Conservation (phyloP, 2,113 vertebrate genomes). For the Lutjanus erythropterus region DNA sequence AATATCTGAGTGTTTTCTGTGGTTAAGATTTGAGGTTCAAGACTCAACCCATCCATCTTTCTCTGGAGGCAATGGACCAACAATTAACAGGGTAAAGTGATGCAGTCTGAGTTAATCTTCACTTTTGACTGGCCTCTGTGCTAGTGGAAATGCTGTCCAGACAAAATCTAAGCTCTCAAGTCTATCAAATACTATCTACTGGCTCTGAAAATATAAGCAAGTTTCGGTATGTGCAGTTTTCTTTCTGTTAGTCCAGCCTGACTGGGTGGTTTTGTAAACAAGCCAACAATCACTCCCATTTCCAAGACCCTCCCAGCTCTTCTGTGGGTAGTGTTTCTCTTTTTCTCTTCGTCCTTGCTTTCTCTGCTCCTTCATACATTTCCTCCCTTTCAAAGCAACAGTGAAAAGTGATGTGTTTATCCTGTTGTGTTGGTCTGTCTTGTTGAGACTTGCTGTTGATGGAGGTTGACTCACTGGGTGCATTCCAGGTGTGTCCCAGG, state of each 20-base stretch:
- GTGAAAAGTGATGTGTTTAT: constrained; percentile 22
- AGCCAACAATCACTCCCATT: background rate
- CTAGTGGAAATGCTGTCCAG: background rate
- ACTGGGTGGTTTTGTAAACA: constrained; percentile 20
- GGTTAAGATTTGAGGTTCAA: background rate
- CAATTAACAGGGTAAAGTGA: background rate
- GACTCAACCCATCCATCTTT: no score
- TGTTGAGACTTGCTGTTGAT: constrained; percentile 44
- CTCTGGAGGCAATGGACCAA: background rate
- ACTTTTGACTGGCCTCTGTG: background rate
- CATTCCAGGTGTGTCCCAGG: constrained; percentile 58
- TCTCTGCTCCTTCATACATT: background rate
- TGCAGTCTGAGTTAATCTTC: background rate
- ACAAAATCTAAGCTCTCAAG: constrained; percentile 4
- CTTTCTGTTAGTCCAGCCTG: background rate
- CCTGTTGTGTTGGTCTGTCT: background rate
- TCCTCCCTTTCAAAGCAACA: constrained; percentile 28
- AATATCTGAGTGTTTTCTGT: background rate
- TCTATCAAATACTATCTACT: background rate
- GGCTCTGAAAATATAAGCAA: background rate
- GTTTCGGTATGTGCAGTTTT: background rate
- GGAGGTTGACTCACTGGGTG: constrained; percentile 38
- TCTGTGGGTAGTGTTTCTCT: background rate
- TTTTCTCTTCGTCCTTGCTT: background rate
- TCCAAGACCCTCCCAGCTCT: constrained; percentile 7